Conservation (phyloP, 2,888 invertebrate genomes). For the Dugesia japonica region DNA sequence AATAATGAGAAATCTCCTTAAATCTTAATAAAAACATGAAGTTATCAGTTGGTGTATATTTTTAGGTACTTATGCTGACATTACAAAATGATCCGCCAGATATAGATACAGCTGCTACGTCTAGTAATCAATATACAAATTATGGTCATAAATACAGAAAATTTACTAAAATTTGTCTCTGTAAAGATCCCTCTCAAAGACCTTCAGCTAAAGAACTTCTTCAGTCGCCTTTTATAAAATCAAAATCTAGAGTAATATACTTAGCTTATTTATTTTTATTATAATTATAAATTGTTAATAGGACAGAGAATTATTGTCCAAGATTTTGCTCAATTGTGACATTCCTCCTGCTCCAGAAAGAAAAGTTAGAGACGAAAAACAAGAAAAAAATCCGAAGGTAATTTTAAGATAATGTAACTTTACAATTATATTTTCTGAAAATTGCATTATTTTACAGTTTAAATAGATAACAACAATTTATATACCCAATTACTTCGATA, state of each 20-base stretch:
- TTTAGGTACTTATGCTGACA: slow-evolving; percentile 72
- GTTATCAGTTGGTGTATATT: no score
- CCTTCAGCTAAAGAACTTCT: slow-evolving; percentile 84
- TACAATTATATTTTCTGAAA: no score
- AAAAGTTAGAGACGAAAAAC: not conserved
- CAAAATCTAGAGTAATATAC: slow-evolving; percentile 65
- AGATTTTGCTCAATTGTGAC: slow-evolving; percentile 8
- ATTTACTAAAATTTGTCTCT: slow-evolving; percentile 33
- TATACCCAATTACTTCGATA: no score
- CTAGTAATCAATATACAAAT: slow-evolving; percentile 89
- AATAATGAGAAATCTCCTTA: no score
- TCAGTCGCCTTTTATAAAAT: slow-evolving; percentile 90
- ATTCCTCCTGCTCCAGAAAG: slow-evolving; percentile 25
- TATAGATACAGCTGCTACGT: slow-evolving; percentile 79
- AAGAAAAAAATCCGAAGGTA: slow-evolving; percentile 1
- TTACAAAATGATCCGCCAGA: slow-evolving; percentile 92
- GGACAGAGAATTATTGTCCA: slow-evolving; percentile 38
- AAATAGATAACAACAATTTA: no score
- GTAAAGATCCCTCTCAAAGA: slow-evolving; percentile 49
- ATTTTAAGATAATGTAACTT: no score
- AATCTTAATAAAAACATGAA: no score
- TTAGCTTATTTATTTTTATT: not conserved
- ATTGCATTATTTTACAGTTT: no score
- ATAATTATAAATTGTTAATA: slow-evolving; percentile 33
- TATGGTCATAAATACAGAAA: slow-evolving; percentile 82